phyloP scores from a whole-genome alignment of 2,888 invertebrate genomes.

The Augochlorella aurata region DNA sequence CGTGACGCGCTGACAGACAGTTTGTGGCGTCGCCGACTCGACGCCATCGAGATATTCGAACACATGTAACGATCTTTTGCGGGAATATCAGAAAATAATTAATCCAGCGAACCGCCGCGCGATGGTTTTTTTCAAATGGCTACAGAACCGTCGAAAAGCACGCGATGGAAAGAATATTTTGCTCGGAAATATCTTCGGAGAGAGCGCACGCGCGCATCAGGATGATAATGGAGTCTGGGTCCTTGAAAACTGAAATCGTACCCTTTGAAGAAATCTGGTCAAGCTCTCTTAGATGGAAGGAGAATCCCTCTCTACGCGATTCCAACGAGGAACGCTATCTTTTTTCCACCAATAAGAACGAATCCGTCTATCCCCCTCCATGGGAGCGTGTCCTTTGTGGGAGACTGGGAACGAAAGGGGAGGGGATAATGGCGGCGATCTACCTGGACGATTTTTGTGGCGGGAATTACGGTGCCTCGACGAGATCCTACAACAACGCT shows the following conservation, averaged over 20 bases:
- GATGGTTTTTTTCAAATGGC: not conserved
- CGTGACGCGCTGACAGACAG: constrained; percentile 53
- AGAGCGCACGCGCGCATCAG: constrained; percentile 58
- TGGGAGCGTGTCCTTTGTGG: constrained; percentile 62
- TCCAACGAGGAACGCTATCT: constrained; percentile 34
- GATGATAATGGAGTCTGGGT: constrained; percentile 76
- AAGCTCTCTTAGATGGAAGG: constrained; percentile 65
- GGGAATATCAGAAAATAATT: constrained; percentile 24
- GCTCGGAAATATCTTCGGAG: constrained; percentile 35
- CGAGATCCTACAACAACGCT: constrained; percentile 59
- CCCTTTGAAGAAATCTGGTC: constrained; percentile 81
- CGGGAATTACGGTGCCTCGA: constrained; percentile 76
- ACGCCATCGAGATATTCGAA: constrained; percentile 57
- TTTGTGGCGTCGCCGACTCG: constrained; percentile 60
- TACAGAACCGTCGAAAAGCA: not conserved
- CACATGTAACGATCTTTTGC: constrained; percentile 23
- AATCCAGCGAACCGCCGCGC: not conserved
- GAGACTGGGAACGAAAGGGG: constrained; percentile 56
- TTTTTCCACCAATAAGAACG: constrained; percentile 62
- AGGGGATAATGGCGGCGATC: constrained; percentile 80
- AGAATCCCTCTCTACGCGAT: constrained; percentile 56
- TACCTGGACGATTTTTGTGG: constrained; percentile 81
- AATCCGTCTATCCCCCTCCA: constrained; percentile 52
- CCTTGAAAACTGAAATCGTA: constrained; percentile 82
- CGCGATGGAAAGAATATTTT: constrained; percentile 49